Percentiles rank a stretch among this genome's conserved stretches.
Conservation (phyloP, 2,113 vertebrate species). For the Colinus virginianus region DNA sequence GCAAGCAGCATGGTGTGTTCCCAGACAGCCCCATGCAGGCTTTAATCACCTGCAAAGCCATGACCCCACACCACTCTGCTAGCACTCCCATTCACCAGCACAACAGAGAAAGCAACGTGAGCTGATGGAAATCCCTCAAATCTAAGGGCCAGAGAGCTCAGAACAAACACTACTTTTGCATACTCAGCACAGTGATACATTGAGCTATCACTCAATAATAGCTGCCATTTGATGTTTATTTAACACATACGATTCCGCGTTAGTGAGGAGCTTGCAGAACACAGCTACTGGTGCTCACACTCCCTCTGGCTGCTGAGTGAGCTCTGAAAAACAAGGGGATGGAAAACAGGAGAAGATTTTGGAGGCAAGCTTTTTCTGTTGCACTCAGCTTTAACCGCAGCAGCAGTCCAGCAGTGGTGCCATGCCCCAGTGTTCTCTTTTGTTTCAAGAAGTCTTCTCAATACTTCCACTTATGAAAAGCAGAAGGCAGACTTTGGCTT, state of each 20-base stretch:
- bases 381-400: neutral
- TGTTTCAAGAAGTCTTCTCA: neutral
- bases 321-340: neutral
- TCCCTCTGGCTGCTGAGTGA: neutral
- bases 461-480: neutral
- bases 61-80: fast-evolving
- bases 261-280: neutral
- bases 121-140: fast-evolving
- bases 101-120: no score
- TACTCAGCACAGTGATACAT: neutral
- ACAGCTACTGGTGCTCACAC: neutral
- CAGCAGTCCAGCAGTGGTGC: neutral
- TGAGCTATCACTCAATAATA: neutral
- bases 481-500: neutral
- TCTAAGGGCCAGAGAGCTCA: neutral
- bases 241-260: neutral
- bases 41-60: fast-evolving
- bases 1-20: no score
- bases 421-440: neutral
- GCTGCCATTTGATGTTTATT: conserved; percentile 12
- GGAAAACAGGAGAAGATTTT: neutral
- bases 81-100: neutral
- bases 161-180: neutral
- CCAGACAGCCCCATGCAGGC: neutral
- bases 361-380: neutral